These are phyloP conservation scores for Scortum barcoo DNA, from an alignment of 2,113 vertebrate genomes.

Conservation along the genomic window DNA sequence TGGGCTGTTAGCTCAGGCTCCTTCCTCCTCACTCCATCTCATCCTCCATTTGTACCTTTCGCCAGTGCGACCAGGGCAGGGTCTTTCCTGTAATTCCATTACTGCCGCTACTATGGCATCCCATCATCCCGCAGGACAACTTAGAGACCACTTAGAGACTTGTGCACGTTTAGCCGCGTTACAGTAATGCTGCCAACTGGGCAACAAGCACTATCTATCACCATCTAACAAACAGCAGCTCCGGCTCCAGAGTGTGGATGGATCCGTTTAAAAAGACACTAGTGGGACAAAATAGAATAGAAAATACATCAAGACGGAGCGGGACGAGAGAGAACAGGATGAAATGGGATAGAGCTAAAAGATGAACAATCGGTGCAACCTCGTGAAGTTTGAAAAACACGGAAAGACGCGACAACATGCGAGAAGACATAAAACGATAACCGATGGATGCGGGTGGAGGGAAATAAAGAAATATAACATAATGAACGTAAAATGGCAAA, in stretches of 20 bases:
- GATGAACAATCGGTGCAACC: slow-evolving; percentile 7
- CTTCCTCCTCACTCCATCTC: slow-evolving; percentile 62
- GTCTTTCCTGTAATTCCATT: slow-evolving; percentile 82
- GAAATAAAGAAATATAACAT: background rate
- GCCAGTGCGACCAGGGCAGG: slow-evolving; percentile 68
- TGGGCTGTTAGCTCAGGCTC: slow-evolving; percentile 58
- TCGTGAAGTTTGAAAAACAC: background rate
- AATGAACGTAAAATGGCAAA: background rate
- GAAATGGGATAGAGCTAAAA: background rate
- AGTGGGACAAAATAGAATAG: slow-evolving; percentile 51
- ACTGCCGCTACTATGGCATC: slow-evolving; percentile 77
- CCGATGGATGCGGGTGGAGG: background rate
- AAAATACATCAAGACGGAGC: slow-evolving; percentile 32
- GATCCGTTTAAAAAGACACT: slow-evolving; percentile 64
- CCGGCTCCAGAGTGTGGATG: slow-evolving; percentile 53
- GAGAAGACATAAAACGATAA: background rate
- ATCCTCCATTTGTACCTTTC: slow-evolving; percentile 73
- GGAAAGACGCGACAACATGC: background rate
- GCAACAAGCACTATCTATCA: slow-evolving; percentile 79
- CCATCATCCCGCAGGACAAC: slow-evolving; percentile 80
- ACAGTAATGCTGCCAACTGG: slow-evolving; percentile 78
- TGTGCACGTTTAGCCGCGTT: slow-evolving; percentile 74
- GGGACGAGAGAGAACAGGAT: background rate
- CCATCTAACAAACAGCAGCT: slow-evolving; percentile 74
- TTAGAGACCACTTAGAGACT: slow-evolving; percentile 82